Base-by-base conservation (phyloP, 2,113 vertebrate species). In the Corythaeola cristata region DNA sequence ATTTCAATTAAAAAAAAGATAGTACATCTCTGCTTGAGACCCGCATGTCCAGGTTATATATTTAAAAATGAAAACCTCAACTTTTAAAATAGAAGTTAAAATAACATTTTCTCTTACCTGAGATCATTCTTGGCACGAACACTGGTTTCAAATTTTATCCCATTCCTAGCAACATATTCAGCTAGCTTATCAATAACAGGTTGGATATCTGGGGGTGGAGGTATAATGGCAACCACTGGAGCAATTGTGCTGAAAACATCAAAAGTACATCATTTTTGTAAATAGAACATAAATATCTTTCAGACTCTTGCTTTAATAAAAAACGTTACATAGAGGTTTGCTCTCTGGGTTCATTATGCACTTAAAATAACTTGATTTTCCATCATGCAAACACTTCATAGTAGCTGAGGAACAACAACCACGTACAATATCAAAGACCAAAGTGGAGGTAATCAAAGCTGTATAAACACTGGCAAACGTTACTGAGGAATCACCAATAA, bases 101-200 rank as follows among this genome's bases (percentile, higher is more conserved):
- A 23, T 28, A 75, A 55, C 1, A 5, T 44, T 39, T 58, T 72
- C 28, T 88, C 98, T 98, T 94, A 99, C 99, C 99, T 98, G 14
- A 98, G 98, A 94, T 99, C 99, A 20, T 99, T 99, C 98, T 99
- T 99, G 97, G 99, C 99, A 87, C 99, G 98, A 55, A 99, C 99
- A 10, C 99, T 99, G 75, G 98, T 98, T 98, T 99, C 99, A 85
- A 99, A 99, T 97, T 99, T 99, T 45, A 99, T 94, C 33, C 99
- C 99, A 11, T 99, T 99, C 81, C 99, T 98, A 30, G 99, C 99
- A 56, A 99, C 99, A 4, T 99, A 99, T 67, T 99, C 99, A 1
- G 99, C 99, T 81, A 99, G 97, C 94, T 99, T 99, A 98, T 99
- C 99, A 67, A 99, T 99, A 96, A 99, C 99, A 15, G 99, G 99